Base-by-base conservation (phyloP, 2,797 vertebrate genomes). In the Gallinago stenura region DNA sequence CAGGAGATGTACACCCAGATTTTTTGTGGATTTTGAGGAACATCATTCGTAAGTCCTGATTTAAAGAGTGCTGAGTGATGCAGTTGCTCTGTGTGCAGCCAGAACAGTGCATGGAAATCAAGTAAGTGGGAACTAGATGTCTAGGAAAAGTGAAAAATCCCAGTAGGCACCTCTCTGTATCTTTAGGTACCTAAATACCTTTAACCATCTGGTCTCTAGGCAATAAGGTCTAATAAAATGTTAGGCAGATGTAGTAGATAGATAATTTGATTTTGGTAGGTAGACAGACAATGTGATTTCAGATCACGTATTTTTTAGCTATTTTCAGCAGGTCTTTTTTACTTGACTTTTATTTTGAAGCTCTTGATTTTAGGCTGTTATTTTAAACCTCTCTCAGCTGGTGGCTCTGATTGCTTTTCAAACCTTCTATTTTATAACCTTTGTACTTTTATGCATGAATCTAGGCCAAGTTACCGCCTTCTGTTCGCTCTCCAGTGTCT, bases 381-480 rank as follows among this genome's bases (percentile, higher is more conserved):
- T 97, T 97, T 96, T 92, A 97, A 97, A 96, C 92, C 95, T 77
- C 73, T 94, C 93, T 97, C 95, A 92, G 95, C 93, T 97, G 95
- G 96, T 91, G 94, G 93, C 69, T 96, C 94, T 96, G 95, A 97
- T 96, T 96, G 95, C 94, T 98, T 97, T 97, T 96, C 96, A 97
- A 92, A 96, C 96, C 93, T 84, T 87, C 76, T 96, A 90, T 96
- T 97, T 97, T 87, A 90, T 96, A 97, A 96, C 94, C 91, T 93
- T 95, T 51, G 5, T 94, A 85, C 96, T 96, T 89, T 96, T 92
- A 84, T 92, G 84, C 87, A 90, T 94, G 95, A 97, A 97, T 96
- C 78, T 75, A 89, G 95, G 89, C 96, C 94, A 79, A 75, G 60
- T 92, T 78, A 43, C 73, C 3, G 61, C 95, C 97, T 97, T 93